phyloP scores from a whole-genome alignment of 2,888 invertebrate species.

The Microdon myrmicae region DNA sequence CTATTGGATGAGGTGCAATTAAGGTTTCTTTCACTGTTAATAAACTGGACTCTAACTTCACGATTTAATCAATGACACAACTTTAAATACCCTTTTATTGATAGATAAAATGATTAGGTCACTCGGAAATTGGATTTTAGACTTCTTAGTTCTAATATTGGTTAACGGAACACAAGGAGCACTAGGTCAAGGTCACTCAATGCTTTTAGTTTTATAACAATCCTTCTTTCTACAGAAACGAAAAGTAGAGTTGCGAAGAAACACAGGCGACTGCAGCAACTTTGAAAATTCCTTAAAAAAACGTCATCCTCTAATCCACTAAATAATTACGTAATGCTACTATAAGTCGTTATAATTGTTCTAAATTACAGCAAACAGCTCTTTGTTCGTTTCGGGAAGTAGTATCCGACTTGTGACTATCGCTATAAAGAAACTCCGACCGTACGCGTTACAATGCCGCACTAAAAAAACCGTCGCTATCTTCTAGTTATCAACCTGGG shows the following conservation, averaged over 20 bases:
- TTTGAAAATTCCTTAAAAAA: constrained; percentile 34
- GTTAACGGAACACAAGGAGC: too few species aligned
- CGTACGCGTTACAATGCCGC: constrained; percentile 61
- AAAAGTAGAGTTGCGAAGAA: background rate
- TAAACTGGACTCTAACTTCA: too few species aligned
- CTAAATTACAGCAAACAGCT: constrained; percentile 5
- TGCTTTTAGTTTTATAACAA: background rate
- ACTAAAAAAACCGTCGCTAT: constrained; percentile 56
- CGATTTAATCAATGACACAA: too few species aligned
- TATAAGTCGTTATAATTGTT: constrained; percentile 2
- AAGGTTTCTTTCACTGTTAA: too few species aligned
- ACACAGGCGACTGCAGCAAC: background rate
- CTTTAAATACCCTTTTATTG: too few species aligned
- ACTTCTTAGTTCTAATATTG: too few species aligned
- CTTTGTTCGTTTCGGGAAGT: constrained; percentile 38
- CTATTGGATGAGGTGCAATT: too few species aligned
- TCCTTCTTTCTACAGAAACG: too few species aligned
- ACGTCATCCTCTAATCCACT: constrained; percentile 4
- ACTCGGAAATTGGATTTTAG: too few species aligned
- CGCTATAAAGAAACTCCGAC: constrained; percentile 54
- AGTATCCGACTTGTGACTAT: too few species aligned
- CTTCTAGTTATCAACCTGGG: constrained; percentile 31
- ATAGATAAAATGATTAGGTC: too few species aligned
- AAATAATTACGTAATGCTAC: constrained; percentile 34
- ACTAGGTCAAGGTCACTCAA: constrained; percentile 45